Evolutionary conservation across 2,113 vertebrate species (phyloP).

Genomic region (Pheucticus melanocephalus): DNA sequence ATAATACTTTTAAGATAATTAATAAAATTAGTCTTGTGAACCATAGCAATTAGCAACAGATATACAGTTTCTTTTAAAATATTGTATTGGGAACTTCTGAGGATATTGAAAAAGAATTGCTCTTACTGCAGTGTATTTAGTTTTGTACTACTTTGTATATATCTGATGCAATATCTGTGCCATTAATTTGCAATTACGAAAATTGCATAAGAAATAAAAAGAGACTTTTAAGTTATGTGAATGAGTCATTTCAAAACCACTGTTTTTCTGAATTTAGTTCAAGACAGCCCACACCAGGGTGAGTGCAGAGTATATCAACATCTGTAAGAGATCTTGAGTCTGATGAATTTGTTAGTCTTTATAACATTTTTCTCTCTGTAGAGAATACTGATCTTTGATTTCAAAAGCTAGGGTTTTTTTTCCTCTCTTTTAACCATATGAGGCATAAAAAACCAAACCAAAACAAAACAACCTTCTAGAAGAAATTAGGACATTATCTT

Average conservation of each 20-base stretch:
- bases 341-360: slow-evolving; percentile 36
- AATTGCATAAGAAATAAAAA: slow-evolving; percentile 46
- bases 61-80: background rate
- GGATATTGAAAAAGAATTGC: background rate
- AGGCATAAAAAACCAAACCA: background rate
- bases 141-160: slow-evolving; percentile 18
- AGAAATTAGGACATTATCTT: background rate
- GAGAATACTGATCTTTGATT: slow-evolving; percentile 37
- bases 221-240: slow-evolving; percentile 22
- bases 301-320: slow-evolving; percentile 50
- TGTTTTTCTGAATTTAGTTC: slow-evolving; percentile 45
- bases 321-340: slow-evolving; percentile 54
- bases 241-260: slow-evolving; percentile 48
- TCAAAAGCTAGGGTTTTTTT: background rate
- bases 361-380: slow-evolving; percentile 38
- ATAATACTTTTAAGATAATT: background rate
- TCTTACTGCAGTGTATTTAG: background rate
- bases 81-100: background rate
- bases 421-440: background rate
- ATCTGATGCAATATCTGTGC: slow-evolving; percentile 30
- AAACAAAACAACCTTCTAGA: background rate
- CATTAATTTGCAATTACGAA: slow-evolving; percentile 39
- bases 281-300: slow-evolving; percentile 43
- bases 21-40: background rate
- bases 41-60: background rate